Percentiles rank a stretch among this genome's conserved stretches.
These are phyloP conservation scores for Melanotaenia duboulayi DNA, from an alignment of 2,113 vertebrate genomes.

Conservation along the genomic window DNA sequence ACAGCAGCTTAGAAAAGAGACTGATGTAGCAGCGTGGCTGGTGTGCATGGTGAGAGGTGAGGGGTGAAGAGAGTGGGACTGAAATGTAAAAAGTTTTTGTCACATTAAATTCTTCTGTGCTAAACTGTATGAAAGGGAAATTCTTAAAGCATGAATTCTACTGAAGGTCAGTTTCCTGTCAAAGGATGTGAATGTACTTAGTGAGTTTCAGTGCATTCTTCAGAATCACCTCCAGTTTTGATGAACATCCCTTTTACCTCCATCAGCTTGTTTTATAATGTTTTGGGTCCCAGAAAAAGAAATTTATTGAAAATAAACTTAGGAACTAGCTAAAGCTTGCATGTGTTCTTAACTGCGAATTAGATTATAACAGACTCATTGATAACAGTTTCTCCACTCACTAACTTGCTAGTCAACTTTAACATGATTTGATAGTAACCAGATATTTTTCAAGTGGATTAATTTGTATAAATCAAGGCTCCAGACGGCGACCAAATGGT, in stretches of 20 bases:
- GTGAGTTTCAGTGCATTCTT: not conserved
- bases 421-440: too few relatives aligned
- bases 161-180: slow-evolving; percentile 2
- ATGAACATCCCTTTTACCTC: not conserved
- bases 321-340: too few relatives aligned
- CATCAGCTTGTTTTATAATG: not conserved
- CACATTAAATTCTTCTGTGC: not conserved
- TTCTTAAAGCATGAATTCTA: not conserved
- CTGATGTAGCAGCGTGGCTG: not conserved
- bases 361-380: too few relatives aligned
- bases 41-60: slow-evolving; percentile 16
- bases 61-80: not conserved
- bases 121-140: slow-evolving; percentile 18
- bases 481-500: too few relatives aligned
- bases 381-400: too few relatives aligned
- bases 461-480: too few relatives aligned
- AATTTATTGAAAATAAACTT: too few relatives aligned
- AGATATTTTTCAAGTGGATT: too few relatives aligned
- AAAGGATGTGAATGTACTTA: not conserved
- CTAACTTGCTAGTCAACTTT: too few relatives aligned
- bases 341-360: too few relatives aligned
- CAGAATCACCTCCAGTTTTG: not conserved
- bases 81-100: slow-evolving; percentile 1
- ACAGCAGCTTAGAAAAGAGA: not conserved
- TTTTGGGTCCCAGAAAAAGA: not conserved